These are phyloP conservation scores for Chrysolina oricalcia DNA, from an alignment of 2,888 invertebrate genomes.

Conservation along the genomic window DNA sequence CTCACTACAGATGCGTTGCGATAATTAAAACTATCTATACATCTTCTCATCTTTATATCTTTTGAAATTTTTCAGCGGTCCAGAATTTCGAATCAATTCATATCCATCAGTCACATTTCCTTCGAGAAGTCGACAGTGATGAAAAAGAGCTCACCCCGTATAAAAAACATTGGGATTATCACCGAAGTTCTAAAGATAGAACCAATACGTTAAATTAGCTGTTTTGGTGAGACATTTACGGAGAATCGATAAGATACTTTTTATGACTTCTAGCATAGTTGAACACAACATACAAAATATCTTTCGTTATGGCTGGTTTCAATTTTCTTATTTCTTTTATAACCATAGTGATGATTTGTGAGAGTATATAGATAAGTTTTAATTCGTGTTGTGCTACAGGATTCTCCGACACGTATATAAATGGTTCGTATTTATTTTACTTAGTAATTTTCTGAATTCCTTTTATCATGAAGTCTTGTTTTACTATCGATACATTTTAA, in stretches of 20 bases:
- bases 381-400: background rate
- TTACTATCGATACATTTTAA: too few relatives aligned
- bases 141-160: background rate
- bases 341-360: constrained; percentile 32
- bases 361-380: constrained; percentile 61
- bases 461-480: too few relatives aligned
- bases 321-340: constrained; percentile 10
- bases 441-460: background rate
- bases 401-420: background rate
- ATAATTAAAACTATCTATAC: too few relatives aligned
- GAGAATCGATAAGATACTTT: constrained; percentile 11
- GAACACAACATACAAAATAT: background rate
- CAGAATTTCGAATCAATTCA: too few relatives aligned
- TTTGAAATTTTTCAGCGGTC: too few relatives aligned
- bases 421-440: background rate
- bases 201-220: background rate
- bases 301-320: background rate
- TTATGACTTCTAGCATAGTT: constrained; percentile 8
- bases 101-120: too few relatives aligned
- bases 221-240: background rate
- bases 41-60: too few relatives aligned
- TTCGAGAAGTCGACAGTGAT: too few relatives aligned
- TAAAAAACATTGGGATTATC: background rate
- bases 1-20: too few relatives aligned
- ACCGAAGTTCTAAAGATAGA: background rate